phyloP scores from a whole-genome alignment of 2,113 vertebrate species.

The Vidua chalybeata region DNA sequence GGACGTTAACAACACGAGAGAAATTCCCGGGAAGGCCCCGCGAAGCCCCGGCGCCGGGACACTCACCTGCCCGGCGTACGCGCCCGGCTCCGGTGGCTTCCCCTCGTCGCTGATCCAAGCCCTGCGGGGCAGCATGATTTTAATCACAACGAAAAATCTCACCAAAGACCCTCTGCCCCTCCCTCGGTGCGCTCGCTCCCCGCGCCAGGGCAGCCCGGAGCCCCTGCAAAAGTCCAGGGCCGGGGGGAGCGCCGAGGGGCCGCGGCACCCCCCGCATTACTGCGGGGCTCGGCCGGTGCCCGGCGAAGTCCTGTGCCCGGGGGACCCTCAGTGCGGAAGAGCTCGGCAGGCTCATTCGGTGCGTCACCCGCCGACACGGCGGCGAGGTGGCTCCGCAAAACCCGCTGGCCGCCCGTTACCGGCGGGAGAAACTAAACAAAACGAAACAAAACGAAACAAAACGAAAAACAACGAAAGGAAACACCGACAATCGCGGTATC shows the following conservation, averaged over 20 bases:
- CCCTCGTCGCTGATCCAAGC: background rate
- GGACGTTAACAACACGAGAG: background rate
- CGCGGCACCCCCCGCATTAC: background rate
- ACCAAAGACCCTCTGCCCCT: background rate
- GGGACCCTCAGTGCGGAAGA: background rate
- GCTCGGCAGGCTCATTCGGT: background rate
- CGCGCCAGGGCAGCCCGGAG: background rate
- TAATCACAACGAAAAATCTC: slow-evolving; percentile 26
- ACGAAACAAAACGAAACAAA: slow-evolving; percentile 34
- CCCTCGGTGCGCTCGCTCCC: background rate
- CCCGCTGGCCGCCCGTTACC: background rate
- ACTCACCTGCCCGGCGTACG: slow-evolving; percentile 38
- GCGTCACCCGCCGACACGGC: background rate
- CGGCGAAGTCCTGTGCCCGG: background rate
- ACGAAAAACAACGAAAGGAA: slow-evolving; percentile 12
- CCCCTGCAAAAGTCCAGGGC: too few species aligned
- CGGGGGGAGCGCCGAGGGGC: background rate
- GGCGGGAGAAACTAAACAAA: background rate
- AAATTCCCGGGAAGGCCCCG: background rate
- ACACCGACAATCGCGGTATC: background rate
- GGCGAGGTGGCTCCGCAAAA: background rate
- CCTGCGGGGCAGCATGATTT: slow-evolving; percentile 12
- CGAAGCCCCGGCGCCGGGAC: background rate
- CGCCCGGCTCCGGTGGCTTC: background rate
- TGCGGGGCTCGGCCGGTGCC: background rate